These are phyloP conservation scores for Rhinoderma darwinii DNA, from an alignment of 2,113 vertebrate genomes.

Conservation along the genomic window DNA sequence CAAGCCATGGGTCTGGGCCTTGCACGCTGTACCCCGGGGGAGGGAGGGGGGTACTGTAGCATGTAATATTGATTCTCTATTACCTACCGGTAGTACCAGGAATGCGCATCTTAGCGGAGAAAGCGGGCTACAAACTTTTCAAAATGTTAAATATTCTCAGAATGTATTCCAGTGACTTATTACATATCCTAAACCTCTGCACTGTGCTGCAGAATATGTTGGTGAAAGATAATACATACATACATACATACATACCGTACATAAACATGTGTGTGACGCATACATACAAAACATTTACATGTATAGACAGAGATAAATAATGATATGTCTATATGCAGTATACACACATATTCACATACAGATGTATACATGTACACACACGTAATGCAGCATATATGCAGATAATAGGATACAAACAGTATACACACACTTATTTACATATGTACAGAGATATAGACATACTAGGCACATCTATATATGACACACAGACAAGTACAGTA, in stretches of 20 bases:
- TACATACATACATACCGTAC: too few relatives aligned
- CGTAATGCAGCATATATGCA: too few relatives aligned
- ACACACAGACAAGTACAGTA: too few relatives aligned
- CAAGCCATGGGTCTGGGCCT: background rate
- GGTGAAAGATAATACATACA: background rate
- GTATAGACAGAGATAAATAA: too few relatives aligned
- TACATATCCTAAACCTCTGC: background rate
- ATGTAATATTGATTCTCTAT: background rate
- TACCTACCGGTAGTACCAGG: background rate
- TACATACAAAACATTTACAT: too few relatives aligned
- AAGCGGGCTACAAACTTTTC: background rate
- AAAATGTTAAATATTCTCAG: background rate
- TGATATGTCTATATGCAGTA: too few relatives aligned
- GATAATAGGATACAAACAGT: too few relatives aligned
- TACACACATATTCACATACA: too few relatives aligned
- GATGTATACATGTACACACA: too few relatives aligned
- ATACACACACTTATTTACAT: background rate
- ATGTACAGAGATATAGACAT: background rate
- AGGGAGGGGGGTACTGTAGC: background rate
- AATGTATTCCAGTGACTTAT: background rate
- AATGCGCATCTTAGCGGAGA: background rate
- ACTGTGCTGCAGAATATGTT: background rate
- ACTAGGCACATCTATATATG: background rate
- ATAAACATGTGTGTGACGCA: too few relatives aligned
- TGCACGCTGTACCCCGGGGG: background rate